Percentiles rank a stretch among this genome's conserved stretches.
phyloP scores from a whole-genome alignment of 2,797 vertebrate species.

The Sparus aurata region DNA sequence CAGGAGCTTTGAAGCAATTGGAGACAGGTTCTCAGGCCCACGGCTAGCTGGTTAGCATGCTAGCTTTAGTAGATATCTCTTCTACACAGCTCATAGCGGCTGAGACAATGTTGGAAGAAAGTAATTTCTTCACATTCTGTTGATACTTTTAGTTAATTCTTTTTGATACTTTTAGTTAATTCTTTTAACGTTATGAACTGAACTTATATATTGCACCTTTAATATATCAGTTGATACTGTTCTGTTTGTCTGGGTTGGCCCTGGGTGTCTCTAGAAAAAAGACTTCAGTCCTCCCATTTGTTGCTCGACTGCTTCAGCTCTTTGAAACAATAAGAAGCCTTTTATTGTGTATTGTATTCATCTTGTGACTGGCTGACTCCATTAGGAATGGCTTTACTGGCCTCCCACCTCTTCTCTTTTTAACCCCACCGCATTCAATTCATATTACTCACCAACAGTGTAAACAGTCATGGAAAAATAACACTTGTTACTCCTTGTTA shows the following conservation, averaged over 20 bases:
- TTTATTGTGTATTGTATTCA: conserved; percentile 15
- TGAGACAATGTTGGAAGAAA: no score
- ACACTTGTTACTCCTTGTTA: neutral
- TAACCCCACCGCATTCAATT: conserved; percentile 1
- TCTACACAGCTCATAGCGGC: no score
- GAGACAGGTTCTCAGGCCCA: no score
- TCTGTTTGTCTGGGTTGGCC: neutral
- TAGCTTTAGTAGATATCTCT: no score
- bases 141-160: no score
- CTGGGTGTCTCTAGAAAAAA: neutral
- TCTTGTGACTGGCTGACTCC: conserved; percentile 37
- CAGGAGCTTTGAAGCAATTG: no score
- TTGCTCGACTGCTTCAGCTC: neutral
- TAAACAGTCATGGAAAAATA: conserved; percentile 1
- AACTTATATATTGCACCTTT: neutral
- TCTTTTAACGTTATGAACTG: no score
- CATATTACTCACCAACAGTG: neutral
- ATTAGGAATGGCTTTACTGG: neutral
- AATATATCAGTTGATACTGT: neutral
- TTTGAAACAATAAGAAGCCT: conserved; percentile 23
- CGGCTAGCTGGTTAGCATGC: no score
- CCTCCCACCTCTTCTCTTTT: conserved; percentile 23
- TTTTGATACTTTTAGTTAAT: no score
- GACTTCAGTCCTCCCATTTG: conserved; percentile 13
- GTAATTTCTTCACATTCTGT: no score